These are phyloP conservation scores for Petromus typicus DNA, from an alignment of 2,113 vertebrate genomes.

Conservation along the genomic window DNA sequence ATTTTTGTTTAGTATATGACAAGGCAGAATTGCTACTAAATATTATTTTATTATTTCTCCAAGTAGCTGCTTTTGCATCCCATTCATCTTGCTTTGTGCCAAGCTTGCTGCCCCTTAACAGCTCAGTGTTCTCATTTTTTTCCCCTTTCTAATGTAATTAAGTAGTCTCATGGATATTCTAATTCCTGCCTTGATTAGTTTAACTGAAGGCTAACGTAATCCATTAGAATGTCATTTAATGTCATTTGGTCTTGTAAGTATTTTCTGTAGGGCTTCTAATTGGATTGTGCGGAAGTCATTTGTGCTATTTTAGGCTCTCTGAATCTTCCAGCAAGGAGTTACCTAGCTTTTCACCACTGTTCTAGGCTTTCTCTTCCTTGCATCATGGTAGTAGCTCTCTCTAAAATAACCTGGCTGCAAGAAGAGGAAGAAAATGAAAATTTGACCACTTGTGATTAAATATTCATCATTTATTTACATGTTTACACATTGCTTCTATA, in stretches of 20 bases:
- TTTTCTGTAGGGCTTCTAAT: constrained; percentile 56
- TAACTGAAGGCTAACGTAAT: constrained; percentile 54
- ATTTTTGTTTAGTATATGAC: constrained; percentile 29
- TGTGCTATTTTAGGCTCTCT: constrained; percentile 19
- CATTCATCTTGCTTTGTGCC: constrained; percentile 69
- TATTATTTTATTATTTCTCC: constrained; percentile 70
- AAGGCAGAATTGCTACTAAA: constrained; percentile 57
- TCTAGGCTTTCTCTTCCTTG: constrained; percentile 32
- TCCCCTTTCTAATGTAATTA: constrained; percentile 78
- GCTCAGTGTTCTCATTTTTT: constrained; percentile 61
- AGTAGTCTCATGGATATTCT: constrained; percentile 62
- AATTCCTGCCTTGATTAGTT: constrained; percentile 79
- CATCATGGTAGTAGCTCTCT: neutral
- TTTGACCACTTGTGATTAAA: constrained; percentile 51
- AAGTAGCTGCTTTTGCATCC: constrained; percentile 81
- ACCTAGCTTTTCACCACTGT: constrained; percentile 41
- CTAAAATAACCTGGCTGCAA: constrained; percentile 39
- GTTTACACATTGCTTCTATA: neutral
- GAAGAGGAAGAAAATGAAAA: constrained; percentile 60
- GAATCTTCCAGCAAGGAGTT: constrained; percentile 3
- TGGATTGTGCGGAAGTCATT: constrained; percentile 3
- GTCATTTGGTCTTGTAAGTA: constrained; percentile 23
- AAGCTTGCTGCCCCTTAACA: constrained; percentile 65
- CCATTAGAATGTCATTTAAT: constrained; percentile 52
- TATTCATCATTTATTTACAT: constrained; percentile 20